phyloP scores from a whole-genome alignment of 2,888 invertebrate genomes.

The Caenorhabditis drosophilae region DNA sequence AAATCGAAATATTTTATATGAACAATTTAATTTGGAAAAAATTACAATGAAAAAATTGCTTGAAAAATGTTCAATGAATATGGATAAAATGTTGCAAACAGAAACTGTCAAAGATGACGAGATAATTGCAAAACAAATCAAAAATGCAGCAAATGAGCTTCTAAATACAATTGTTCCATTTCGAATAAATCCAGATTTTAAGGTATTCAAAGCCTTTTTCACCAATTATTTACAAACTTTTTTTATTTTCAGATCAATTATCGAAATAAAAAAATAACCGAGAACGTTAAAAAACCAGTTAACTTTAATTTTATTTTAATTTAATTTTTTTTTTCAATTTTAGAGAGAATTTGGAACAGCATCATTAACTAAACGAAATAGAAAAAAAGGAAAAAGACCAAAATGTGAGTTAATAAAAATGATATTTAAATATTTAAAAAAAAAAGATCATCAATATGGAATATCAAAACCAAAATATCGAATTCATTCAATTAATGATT shows the following conservation, averaged over 20 bases:
- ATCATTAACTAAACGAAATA: neutral
- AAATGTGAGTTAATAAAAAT: neutral
- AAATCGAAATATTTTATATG: conserved; percentile 11
- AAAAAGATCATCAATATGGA: conserved; percentile 22
- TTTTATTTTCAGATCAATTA: too few species aligned
- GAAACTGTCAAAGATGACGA: conserved; percentile 27
- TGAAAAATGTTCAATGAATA: conserved; percentile 27
- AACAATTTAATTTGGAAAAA: conserved; percentile 31
- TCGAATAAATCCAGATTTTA: conserved; percentile 25
- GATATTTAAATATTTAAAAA: neutral
- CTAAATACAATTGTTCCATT: conserved; percentile 35
- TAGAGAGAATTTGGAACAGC: conserved; percentile 14
- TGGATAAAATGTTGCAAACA: conserved; percentile 16
- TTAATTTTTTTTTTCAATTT: conserved; percentile 5
- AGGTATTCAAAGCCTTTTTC: too few species aligned
- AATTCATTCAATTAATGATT: conserved; percentile 10
- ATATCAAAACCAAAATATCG: conserved; percentile 28
- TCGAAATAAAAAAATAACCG: too few species aligned
- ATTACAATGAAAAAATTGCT: conserved; percentile 21
- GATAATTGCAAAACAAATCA: conserved; percentile 30
- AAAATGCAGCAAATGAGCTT: conserved; percentile 20
- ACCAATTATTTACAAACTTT: too few species aligned
- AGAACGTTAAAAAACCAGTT: too few species aligned
- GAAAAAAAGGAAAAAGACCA: neutral
- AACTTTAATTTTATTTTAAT: neutral